Conservation (phyloP, 1,140 invertebrate genomes). For the Zaprionus africanus region DNA sequence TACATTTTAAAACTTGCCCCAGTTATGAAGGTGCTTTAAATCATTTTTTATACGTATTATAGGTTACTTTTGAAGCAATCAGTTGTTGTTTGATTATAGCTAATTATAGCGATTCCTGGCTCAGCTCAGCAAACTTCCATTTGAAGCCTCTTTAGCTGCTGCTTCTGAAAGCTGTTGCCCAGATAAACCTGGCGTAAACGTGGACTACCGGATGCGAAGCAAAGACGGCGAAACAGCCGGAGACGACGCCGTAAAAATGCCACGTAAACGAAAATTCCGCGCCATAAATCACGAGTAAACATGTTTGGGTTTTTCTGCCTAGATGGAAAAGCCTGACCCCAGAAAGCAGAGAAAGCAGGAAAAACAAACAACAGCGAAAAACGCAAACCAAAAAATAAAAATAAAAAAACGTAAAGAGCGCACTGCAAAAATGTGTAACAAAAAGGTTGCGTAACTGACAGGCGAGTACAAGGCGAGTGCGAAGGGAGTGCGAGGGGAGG, state of each 20-base stretch:
- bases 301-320: slow-evolving; percentile 52
- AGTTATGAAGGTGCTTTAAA: too few species aligned
- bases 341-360: background rate
- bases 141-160: background rate
- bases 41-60: too few species aligned
- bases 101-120: background rate
- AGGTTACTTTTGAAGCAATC: too few species aligned
- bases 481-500: slow-evolving; percentile 14
- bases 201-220: slow-evolving; percentile 5
- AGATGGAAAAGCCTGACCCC: slow-evolving; percentile 38
- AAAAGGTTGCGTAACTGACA: slow-evolving; percentile 70
- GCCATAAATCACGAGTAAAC: slow-evolving; percentile 75
- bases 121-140: background rate
- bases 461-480: slow-evolving; percentile 33
- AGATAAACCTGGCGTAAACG: slow-evolving; percentile 5
- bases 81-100: background rate
- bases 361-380: slow-evolving; percentile 32
- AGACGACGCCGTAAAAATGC: slow-evolving; percentile 36
- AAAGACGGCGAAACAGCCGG: slow-evolving; percentile 29
- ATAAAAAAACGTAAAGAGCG: slow-evolving; percentile 7
- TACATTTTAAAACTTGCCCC: background rate
- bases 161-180: background rate
- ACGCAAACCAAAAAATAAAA: slow-evolving; percentile 12
- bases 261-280: slow-evolving; percentile 74
- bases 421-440: slow-evolving; percentile 38